Conservation (phyloP, 2,113 vertebrate genomes). For the Austrofundulus limnaeus region DNA sequence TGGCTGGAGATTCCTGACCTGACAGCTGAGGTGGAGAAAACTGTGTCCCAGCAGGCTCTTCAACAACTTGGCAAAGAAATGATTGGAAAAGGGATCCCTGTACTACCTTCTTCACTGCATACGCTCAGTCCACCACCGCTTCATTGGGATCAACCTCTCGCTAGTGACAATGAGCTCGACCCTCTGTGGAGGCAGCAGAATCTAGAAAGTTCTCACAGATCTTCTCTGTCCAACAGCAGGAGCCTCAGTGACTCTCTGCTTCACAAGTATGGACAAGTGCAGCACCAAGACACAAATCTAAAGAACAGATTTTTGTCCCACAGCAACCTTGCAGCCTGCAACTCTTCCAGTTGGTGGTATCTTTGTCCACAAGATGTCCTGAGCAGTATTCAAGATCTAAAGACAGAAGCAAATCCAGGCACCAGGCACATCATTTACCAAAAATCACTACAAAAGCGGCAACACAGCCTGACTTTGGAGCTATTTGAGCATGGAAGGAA, state of each 20-base stretch:
- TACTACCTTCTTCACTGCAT: slow-evolving; percentile 39
- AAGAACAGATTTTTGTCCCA: slow-evolving; percentile 75
- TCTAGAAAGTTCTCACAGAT: slow-evolving; percentile 67
- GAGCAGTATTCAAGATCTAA: slow-evolving; percentile 59
- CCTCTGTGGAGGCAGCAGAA: slow-evolving; percentile 82
- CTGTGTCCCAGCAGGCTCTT: slow-evolving; percentile 86
- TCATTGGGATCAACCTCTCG: slow-evolving; percentile 68
- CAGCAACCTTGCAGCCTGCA: slow-evolving; percentile 58
- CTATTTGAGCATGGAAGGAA: slow-evolving; percentile 53
- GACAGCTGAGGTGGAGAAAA: slow-evolving; percentile 89
- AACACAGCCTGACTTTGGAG: slow-evolving; percentile 83
- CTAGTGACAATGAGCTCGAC: slow-evolving; percentile 78
- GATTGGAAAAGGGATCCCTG: slow-evolving; percentile 79
- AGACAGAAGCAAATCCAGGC: slow-evolving; percentile 60
- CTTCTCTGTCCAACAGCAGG: slow-evolving; percentile 73
- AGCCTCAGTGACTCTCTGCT: slow-evolving; percentile 89
- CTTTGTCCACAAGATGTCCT: slow-evolving; percentile 39
- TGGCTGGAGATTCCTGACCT: slow-evolving; percentile 82
- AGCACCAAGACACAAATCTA: slow-evolving; percentile 51
- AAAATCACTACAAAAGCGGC: slow-evolving; percentile 69
- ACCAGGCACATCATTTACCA: slow-evolving; percentile 51
- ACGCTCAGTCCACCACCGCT: slow-evolving; percentile 31
- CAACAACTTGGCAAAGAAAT: slow-evolving; percentile 84
- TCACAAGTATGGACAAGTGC: slow-evolving; percentile 71
- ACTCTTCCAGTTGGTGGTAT: slow-evolving; percentile 3